Percentiles rank a stretch among this genome's conserved stretches.
Conservation (phyloP, 2,888 invertebrate genomes). For the Lycophotia porphyrea region DNA sequence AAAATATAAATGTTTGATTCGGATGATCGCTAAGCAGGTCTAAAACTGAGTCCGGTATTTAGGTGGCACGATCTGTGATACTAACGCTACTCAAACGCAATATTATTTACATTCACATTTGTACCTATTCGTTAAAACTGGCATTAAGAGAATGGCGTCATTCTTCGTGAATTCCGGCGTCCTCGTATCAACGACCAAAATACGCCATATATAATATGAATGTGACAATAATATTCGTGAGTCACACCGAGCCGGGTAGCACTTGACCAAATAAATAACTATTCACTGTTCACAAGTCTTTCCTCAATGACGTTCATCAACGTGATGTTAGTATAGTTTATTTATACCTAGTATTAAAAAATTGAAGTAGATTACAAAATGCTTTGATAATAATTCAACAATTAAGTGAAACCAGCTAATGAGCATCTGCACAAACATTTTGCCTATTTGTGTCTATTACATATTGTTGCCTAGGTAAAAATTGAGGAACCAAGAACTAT, state of each 20-base stretch:
- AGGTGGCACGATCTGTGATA: constrained; percentile 25
- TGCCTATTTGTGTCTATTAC: neutral
- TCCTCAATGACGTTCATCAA: constrained; percentile 75
- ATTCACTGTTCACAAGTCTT: constrained; percentile 80
- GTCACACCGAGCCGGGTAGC: constrained; percentile 78
- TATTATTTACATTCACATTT: constrained; percentile 53
- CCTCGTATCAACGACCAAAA: constrained; percentile 85
- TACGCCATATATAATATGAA: constrained; percentile 83
- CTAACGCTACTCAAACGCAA: constrained; percentile 43
- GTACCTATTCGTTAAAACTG: constrained; percentile 66
- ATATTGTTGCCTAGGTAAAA: neutral
- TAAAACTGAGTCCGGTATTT: constrained; percentile 5
- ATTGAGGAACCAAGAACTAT: constrained; percentile 54
- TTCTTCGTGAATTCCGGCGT: constrained; percentile 83
- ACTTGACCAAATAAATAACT: constrained; percentile 88
- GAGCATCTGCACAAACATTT: neutral
- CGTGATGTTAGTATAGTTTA: constrained; percentile 27
- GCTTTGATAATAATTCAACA: neutral
- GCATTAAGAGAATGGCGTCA: constrained; percentile 86
- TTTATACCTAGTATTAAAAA: constrained; percentile 6
- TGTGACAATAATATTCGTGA: constrained; percentile 88
- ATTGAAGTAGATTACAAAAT: neutral
- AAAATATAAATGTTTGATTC: constrained; percentile 1
- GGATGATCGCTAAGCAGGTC: constrained; percentile 9
- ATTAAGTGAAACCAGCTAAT: neutral